phyloP scores from a whole-genome alignment of 2,113 vertebrate species.

The Gambusia holbrooki region DNA sequence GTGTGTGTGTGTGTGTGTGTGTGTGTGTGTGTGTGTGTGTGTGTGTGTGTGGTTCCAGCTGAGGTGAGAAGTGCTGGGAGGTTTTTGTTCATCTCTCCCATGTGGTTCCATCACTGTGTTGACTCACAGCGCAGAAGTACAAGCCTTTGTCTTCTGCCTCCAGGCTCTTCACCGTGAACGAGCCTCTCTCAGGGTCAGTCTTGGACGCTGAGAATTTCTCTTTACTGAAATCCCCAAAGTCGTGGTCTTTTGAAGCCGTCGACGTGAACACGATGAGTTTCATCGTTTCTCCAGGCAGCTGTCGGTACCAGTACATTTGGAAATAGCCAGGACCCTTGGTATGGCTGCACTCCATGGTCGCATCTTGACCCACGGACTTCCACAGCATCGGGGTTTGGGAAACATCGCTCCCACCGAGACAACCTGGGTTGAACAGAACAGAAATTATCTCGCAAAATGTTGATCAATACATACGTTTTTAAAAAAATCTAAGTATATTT shows the following conservation, averaged over 20 bases:
- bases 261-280: constrained; percentile 44
- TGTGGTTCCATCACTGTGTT: constrained; percentile 30
- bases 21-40: too few relatives aligned
- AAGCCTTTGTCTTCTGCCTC: constrained; percentile 20
- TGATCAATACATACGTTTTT: neutral
- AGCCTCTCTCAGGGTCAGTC: neutral
- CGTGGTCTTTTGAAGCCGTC: fast-evolving
- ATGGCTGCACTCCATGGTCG: constrained; percentile 37
- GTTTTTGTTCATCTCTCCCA: neutral
- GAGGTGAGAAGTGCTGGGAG: neutral
- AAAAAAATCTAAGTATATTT: neutral
- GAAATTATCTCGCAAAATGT: neutral
- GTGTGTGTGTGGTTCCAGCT: neutral
- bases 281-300: constrained; percentile 54
- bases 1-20: neutral
- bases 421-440: constrained; percentile 11
- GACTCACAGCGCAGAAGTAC: constrained; percentile 53
- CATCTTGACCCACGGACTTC: neutral
- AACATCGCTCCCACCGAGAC: neutral
- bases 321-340: neutral
- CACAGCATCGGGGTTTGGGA: constrained; percentile 13
- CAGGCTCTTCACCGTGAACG: constrained; percentile 7
- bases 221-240: neutral
- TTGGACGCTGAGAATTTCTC: constrained; percentile 23
- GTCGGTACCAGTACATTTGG: constrained; percentile 71